phyloP scores from a whole-genome alignment of 2,797 vertebrate species.

The Hoplostethus atlanticus region DNA sequence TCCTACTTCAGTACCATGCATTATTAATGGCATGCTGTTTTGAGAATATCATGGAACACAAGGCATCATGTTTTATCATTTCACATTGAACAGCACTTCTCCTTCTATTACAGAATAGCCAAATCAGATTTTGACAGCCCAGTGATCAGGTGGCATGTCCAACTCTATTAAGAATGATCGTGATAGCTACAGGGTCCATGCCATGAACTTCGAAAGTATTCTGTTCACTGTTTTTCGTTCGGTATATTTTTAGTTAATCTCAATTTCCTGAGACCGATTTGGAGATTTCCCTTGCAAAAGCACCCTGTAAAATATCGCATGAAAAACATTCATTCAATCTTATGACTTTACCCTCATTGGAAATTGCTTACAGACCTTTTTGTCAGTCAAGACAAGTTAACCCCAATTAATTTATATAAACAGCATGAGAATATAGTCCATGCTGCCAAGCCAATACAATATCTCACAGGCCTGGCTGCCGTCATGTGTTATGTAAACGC shows the following conservation, averaged over 20 bases:
- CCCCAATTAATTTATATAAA: conserved; percentile 76
- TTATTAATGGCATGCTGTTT: conserved; percentile 37
- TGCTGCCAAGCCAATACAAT: conserved; percentile 63
- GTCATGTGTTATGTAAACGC: conserved; percentile 67
- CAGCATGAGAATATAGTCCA: conserved; percentile 64
- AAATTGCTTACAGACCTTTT: conserved; percentile 71
- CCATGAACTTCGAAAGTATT: conserved; percentile 53
- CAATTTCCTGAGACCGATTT: conserved; percentile 27
- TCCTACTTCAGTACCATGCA: background rate
- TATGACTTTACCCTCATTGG: conserved; percentile 46
- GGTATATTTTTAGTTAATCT: conserved; percentile 41
- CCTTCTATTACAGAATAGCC: conserved; percentile 54
- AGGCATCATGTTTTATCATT: conserved; percentile 63
- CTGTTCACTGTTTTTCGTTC: conserved; percentile 51
- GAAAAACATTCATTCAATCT: conserved; percentile 30
- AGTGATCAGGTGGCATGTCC: conserved; percentile 77
- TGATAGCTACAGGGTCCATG: conserved; percentile 52
- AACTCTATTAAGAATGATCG: conserved; percentile 63
- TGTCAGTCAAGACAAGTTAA: conserved; percentile 43
- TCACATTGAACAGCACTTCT: conserved; percentile 59
- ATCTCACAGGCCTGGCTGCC: conserved; percentile 69
- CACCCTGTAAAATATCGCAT: conserved; percentile 30
- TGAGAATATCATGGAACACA: conserved; percentile 45
- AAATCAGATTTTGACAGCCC: conserved; percentile 64
- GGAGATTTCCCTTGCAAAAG: conserved; percentile 33